phyloP scores from a whole-genome alignment of 1,140 invertebrate species.

The Drosophila virilis region DNA sequence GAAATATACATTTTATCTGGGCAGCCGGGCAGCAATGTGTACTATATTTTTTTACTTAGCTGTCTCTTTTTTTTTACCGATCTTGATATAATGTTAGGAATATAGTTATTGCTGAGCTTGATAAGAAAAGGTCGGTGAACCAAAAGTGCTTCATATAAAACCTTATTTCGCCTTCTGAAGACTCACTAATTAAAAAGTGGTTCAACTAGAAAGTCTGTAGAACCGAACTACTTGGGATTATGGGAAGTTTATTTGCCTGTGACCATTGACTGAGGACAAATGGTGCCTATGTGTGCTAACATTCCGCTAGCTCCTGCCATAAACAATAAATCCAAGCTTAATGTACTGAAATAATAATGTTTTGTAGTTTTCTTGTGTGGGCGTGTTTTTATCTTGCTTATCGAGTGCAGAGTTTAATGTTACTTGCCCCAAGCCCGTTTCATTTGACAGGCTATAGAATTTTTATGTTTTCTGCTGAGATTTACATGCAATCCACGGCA shows the following conservation, averaged over 20 bases:
- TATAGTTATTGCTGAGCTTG: too few species aligned
- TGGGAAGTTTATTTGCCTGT: slow-evolving; percentile 35
- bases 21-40: not conserved
- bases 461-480: slow-evolving; percentile 39
- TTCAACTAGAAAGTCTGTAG: slow-evolving; percentile 16
- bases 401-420: slow-evolving; percentile 40
- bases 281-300: slow-evolving; percentile 12
- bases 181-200: not conserved
- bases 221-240: slow-evolving; percentile 18
- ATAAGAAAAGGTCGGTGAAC: too few species aligned
- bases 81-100: too few species aligned
- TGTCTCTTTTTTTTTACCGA: too few species aligned
- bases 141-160: too few species aligned
- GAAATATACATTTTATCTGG: not conserved
- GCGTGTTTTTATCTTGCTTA: slow-evolving; percentile 17
- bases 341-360: slow-evolving; percentile 79
- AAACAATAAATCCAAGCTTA: slow-evolving; percentile 80
- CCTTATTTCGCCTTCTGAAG: too few species aligned
- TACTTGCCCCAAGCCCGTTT: slow-evolving; percentile 19
- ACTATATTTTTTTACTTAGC: too few species aligned
- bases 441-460: slow-evolving; percentile 43
- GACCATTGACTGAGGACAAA: slow-evolving; percentile 47
- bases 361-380: slow-evolving; percentile 51
- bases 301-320: slow-evolving; percentile 35
- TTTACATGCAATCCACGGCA: slow-evolving; percentile 62